Percentiles rank a stretch among this genome's conserved stretches.
These are phyloP conservation scores for Tortricodes alternella DNA, from an alignment of 2,888 invertebrate species.

Conservation along the genomic window DNA sequence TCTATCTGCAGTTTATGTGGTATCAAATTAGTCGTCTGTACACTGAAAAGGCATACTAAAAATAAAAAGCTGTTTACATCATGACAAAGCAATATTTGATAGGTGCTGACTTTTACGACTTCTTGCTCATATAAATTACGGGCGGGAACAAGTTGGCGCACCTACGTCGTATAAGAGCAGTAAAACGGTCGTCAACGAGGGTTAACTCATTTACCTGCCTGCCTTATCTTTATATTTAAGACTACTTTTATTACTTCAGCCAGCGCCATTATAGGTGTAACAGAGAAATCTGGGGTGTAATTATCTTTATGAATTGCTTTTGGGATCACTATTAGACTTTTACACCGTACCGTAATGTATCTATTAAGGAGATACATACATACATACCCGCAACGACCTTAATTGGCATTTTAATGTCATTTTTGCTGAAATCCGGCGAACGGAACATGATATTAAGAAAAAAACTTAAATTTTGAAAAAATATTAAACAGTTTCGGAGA, in stretches of 20 bases:
- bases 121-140: slow-evolving; percentile 48
- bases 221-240: slow-evolving; percentile 44
- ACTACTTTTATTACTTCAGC: slow-evolving; percentile 39
- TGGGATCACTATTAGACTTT: slow-evolving; percentile 4
- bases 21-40: no score
- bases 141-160: slow-evolving; percentile 38
- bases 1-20: no score
- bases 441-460: no score
- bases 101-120: slow-evolving; percentile 51
- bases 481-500: no score
- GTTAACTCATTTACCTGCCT: slow-evolving; percentile 47
- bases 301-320: slow-evolving; percentile 26
- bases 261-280: slow-evolving; percentile 24
- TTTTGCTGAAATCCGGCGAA: no score
- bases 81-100: slow-evolving; percentile 50
- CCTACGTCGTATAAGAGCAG: slow-evolving; percentile 51
- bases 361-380: slow-evolving; percentile 2
- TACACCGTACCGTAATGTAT: not conserved
- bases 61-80: slow-evolving; percentile 40
- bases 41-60: slow-evolving; percentile 1
- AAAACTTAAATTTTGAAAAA: no score
- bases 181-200: slow-evolving; percentile 49
- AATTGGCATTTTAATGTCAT: no score
- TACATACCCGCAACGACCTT: no score
- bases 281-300: slow-evolving; percentile 25